Base-by-base conservation (phyloP, 2,113 vertebrate species). In the Lepus timidus region DNA sequence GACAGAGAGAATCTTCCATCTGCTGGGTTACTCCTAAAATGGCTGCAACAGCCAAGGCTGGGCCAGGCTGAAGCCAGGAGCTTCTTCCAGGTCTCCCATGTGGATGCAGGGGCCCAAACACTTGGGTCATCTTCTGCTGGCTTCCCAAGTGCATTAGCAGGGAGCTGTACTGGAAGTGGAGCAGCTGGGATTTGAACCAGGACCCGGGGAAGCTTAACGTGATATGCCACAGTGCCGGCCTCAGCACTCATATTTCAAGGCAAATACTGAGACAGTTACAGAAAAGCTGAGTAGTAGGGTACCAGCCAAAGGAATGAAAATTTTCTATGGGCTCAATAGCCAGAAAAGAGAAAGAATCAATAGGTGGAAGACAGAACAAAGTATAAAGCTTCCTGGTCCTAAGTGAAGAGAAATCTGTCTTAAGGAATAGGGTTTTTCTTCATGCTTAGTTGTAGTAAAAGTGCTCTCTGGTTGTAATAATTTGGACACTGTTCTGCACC, bases 231-330 rank as follows among this genome's bases (percentile, higher is more conserved):
- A 44, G 44, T 44, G 44, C 44, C 5, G 6, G 44, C 44, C 44
- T 6, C 44, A 44, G 49, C 81, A 71, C 71, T 91, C n/a, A 75
- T 67, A 81, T 23, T 16, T 33, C 29, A 82, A 84, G 58, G 39
- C 74, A 90, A 92, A 95, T 80, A 68, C 36, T 51, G 80, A 79
- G 36, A 49, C 71, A 44, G 44, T 79, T 7, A 49, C 73, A 67
- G 49, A 88, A 29, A 31, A 88, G 22, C 14, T 49, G 58, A 79
- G n/a, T n/a, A n/a, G n/a, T n/a, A n/a, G n/a, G n/a, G 19, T 20
- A 27, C 20, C 29, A 61, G 51, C 51, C 13, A 76, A 17, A 58
- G 4, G 52, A 70, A 71, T 39, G 36, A 81, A 64, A 13, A 33
- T 19, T 85, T 71, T 68, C 39, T 52, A 85, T 89, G 67, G 31